Conservation (phyloP, 2,888 invertebrate species). For the Apamea monoglypha region DNA sequence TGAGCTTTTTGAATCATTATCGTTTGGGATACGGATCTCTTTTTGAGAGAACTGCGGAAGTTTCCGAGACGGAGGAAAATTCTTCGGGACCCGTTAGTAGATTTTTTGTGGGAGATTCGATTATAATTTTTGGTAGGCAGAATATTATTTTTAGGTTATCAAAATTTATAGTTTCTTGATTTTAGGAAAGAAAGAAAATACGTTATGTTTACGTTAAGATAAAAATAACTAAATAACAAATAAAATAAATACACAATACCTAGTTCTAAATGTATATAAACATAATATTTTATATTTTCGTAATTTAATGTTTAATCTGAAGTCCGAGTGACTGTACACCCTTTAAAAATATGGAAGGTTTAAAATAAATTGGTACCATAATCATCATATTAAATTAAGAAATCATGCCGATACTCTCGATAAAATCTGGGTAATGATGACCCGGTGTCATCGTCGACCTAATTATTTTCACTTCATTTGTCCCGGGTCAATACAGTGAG, state of each 20-base stretch:
- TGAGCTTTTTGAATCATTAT: constrained; percentile 55
- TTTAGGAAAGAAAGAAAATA: background rate
- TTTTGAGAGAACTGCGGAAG: constrained; percentile 40
- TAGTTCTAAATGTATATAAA: too few species aligned
- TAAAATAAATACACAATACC: background rate
- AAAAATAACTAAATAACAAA: background rate
- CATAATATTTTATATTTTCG: background rate
- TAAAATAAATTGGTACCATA: background rate
- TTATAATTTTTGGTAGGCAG: background rate
- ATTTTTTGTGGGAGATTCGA: background rate
- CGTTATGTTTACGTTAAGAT: background rate
- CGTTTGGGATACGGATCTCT: constrained; percentile 39
- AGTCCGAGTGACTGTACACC: background rate
- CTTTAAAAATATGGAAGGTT: background rate
- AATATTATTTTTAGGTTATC: background rate
- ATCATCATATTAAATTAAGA: too few species aligned
- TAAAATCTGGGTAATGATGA: too few species aligned
- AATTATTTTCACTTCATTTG: too few species aligned
- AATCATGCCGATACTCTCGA: too few species aligned
- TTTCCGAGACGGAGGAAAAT: constrained; percentile 35
- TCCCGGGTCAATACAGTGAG: background rate
- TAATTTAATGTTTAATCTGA: background rate
- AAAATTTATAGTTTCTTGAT: background rate
- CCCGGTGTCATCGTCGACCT: too few species aligned
- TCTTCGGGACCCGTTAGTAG: background rate